Base-by-base conservation (phyloP, 2,888 invertebrate genomes). In the Pimpla rufipes region DNA sequence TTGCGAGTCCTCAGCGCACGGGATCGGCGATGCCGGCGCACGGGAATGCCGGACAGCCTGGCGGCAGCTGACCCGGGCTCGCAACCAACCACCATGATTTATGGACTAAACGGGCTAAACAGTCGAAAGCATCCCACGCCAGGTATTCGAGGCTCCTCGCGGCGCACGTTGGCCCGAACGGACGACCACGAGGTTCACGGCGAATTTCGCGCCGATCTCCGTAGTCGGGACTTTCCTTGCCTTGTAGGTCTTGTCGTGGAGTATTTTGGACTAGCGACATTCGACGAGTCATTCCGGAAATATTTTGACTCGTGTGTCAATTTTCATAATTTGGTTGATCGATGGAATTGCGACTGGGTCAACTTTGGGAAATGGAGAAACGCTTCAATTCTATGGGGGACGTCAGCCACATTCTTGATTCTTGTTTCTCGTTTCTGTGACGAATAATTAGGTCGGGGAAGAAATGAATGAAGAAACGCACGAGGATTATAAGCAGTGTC, bases 41-140 rank as follows among this genome's bases (percentile, higher is more conserved):
- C 79, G 68, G 79, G 76, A 88, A 89, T 87, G 89, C 85, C 88
- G 87, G 88, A 83, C 83, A 67, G 68, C 45, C 64, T 29, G 57
- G 70, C 74, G 78, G 87, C 90, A 89, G 90, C 90, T 91, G 92
- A 90, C 89, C 89, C 87, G 87, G 47, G 55, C 73, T 77, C 62
- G 67, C 62, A 71, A 79, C 88, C 87, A 88, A 89, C 87, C 86
- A 86, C 83, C 85, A 89, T 92, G 91, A 92, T 92, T 92, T 92
- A 92, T 91, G 88, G 70, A 87, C 86, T 85, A 85, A 87, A 85
- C 86, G 84, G 87, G 84, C 89, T 87, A 88, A 90, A 91, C 88
- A 88, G 88, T 84, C 87, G 82, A 81, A 84, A 88, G 87, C 85
- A 87, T 88, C 87, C 89, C 88, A 87, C 84, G 87, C 87, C 92